Evolutionary conservation across 2,888 invertebrate species (phyloP).

Genomic region (Myopa tessellatipennis): DNA sequence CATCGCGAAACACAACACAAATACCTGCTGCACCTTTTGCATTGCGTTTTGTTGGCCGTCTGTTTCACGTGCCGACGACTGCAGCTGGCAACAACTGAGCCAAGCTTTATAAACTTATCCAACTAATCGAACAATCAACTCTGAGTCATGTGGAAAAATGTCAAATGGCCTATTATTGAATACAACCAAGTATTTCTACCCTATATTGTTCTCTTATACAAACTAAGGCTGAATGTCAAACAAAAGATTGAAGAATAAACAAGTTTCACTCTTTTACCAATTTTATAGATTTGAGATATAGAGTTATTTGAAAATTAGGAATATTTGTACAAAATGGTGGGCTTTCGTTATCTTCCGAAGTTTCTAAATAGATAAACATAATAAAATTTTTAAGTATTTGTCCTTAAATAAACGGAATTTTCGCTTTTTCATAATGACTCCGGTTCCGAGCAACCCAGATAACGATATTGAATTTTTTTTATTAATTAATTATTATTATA

Average conservation of each 20-base stretch:
- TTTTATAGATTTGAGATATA: no score
- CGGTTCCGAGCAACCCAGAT: no score
- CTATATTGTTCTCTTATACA: background rate
- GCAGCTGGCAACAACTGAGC: background rate
- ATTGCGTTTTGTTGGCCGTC: background rate
- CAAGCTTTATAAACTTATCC: background rate
- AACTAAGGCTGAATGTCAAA: background rate
- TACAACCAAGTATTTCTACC: background rate
- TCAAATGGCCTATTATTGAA: background rate
- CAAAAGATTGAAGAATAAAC: constrained; percentile 10
- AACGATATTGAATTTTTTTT: no score
- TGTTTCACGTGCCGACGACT: background rate
- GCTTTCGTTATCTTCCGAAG: no score
- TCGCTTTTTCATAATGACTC: no score
- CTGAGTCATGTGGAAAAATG: constrained; percentile 16
- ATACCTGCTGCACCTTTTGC: background rate
- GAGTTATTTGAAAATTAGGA: no score
- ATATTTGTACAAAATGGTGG: no score
- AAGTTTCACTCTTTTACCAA: no score
- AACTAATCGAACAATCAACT: background rate
- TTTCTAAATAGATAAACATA: no score
- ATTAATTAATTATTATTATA: no score
- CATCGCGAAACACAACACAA: background rate
- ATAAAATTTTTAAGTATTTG: no score
- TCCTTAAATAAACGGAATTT: no score